These are phyloP conservation scores for Phyto melanocephala DNA, from an alignment of 2,888 invertebrate species.

Conservation along the genomic window DNA sequence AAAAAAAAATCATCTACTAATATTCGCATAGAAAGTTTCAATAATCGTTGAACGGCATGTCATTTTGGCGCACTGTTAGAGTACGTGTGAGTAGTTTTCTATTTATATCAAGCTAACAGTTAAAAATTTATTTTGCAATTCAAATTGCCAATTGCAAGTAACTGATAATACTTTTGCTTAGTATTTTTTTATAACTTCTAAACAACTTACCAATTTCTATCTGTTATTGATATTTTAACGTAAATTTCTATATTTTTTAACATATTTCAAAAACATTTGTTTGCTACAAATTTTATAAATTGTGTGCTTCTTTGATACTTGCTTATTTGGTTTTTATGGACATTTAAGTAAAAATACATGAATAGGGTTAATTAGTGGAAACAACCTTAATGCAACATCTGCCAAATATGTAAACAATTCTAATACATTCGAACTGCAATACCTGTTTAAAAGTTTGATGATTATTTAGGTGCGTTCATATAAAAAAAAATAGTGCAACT, in stretches of 20 bases:
- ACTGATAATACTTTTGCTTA: neutral
- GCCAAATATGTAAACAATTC: neutral
- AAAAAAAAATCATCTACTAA: too few species aligned
- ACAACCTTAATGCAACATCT: slow-evolving; percentile 23
- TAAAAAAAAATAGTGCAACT: neutral
- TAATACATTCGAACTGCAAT: neutral
- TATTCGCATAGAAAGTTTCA: too few species aligned
- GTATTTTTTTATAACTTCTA: neutral
- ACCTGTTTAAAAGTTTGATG: neutral
- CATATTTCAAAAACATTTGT: neutral
- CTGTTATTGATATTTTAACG: neutral
- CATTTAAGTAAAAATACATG: too few species aligned
- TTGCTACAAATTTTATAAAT: too few species aligned
- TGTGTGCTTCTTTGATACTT: too few species aligned
- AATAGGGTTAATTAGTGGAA: slow-evolving; percentile 26
- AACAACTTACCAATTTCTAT: neutral
- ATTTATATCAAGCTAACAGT: neutral
- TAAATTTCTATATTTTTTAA: neutral
- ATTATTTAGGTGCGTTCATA: neutral
- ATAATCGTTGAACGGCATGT: too few species aligned
- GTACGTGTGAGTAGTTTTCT: neutral
- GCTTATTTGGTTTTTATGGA: too few species aligned
- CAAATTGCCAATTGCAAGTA: neutral
- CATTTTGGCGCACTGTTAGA: too few species aligned
- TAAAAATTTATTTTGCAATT: too few species aligned